These are phyloP conservation scores for Oryctolagus cuniculus DNA, from an alignment of 2,113 vertebrate species.

Conservation along the genomic window DNA sequence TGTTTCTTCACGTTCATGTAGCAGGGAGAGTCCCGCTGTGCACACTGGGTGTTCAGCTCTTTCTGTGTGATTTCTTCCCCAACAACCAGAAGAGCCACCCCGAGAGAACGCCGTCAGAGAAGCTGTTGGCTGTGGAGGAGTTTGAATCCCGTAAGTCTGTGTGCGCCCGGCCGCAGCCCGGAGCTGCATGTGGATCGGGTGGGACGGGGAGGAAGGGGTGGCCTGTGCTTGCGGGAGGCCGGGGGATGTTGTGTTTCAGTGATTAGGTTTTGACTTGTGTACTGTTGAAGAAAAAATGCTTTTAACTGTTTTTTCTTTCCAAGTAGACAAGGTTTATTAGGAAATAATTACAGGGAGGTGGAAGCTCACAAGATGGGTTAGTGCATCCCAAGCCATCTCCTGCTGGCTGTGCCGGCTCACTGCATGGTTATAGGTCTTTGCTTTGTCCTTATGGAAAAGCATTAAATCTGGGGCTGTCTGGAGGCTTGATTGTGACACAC, in stretches of 20 bases:
- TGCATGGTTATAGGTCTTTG: conserved; percentile 66
- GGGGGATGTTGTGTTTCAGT: not conserved
- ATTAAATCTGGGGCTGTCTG: conserved; percentile 73
- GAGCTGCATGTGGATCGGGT: rapidly evolving
- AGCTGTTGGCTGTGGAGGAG: conserved; percentile 91
- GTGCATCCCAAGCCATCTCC: conserved; percentile 16
- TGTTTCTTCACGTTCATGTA: not conserved
- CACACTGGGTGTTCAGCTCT: not conserved
- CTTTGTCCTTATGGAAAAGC: conserved; percentile 78
- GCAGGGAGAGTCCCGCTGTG: not conserved
- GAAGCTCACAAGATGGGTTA: conserved; percentile 70
- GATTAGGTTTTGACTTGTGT: not conserved
- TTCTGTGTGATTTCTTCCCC: not conserved
- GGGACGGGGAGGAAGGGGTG: not conserved
- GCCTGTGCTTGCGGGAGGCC: not conserved
- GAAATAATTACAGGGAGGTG: conserved; percentile 49
- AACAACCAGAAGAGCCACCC: conserved; percentile 91
- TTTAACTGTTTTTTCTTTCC: not conserved
- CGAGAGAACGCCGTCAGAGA: conserved; percentile 93
- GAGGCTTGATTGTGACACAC: conserved; percentile 76
- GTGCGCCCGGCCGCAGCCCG: too few relatives aligned
- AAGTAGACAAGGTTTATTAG: not conserved
- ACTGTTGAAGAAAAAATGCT: conserved; percentile 12
- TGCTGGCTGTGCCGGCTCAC: conserved; percentile 59
- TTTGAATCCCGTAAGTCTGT: conserved; percentile 95